Evolutionary conservation across 1,140 invertebrate genomes (phyloP), one percentile per base, ranked within the genome.

Genomic region (Pemphigus obesinymphae): DNA sequence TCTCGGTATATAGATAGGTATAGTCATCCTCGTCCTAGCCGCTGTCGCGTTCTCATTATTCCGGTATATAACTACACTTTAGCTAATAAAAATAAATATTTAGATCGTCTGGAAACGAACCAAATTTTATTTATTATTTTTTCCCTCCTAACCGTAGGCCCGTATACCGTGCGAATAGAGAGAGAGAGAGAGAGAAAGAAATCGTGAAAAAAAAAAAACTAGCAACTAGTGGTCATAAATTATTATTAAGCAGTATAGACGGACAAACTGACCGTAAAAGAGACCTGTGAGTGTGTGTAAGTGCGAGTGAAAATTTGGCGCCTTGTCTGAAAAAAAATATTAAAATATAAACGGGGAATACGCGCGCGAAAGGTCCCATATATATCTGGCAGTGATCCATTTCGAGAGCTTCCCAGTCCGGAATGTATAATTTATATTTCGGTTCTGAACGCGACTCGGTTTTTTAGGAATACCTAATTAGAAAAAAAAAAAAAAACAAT

Each of bases 141-240:
- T n/a, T n/a, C n/a, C n/a, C n/a, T n/a, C n/a, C n/a, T n/a, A n/a
- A n/a, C n/a, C n/a, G n/a, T n/a, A n/a, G n/a, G n/a, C n/a, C n/a
- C n/a, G n/a, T n/a, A n/a, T n/a, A n/a, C n/a, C n/a, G n/a, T n/a
- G n/a, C n/a, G n/a, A n/a, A n/a, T n/a, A n/a, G n/a, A n/a, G n/a
- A n/a, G n/a, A n/a, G n/a, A n/a, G n/a, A n/a, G n/a, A n/a, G n/a
- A n/a, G n/a, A n/a, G n/a, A n/a, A n/a, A n/a, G n/a, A n/a, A n/a
- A n/a, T n/a, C n/a, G n/a, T n/a, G n/a, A n/a, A n/a, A n/a, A n/a
- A n/a, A 29, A 31, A 29, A 26, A 17, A 76, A 78, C 20, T 26
- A 80, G 34, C 76, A 80, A 80, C 76, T 80, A 58, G 76, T 80
- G 37, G 76, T 45, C 29, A 80, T 80, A 80, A 80, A 80, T 80